These are phyloP conservation scores for Limanda limanda DNA, from an alignment of 2,113 vertebrate species.

Conservation along the genomic window DNA sequence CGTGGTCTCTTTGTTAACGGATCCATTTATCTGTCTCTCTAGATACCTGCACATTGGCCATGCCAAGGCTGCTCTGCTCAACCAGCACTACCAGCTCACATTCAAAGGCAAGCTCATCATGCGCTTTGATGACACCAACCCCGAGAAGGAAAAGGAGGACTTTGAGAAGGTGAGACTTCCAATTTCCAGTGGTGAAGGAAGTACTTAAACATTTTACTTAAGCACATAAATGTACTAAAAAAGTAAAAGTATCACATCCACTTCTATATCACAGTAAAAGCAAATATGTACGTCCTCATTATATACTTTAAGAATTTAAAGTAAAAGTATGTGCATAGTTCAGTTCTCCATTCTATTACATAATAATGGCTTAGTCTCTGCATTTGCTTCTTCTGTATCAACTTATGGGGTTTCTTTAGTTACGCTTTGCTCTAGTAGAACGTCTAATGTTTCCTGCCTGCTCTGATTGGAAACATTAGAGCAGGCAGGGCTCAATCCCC, in stretches of 20 bases:
- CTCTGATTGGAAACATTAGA: too few relatives aligned
- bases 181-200: too few relatives aligned
- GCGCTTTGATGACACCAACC: slow-evolving; percentile 99
- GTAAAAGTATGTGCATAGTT: too few relatives aligned
- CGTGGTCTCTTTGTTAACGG: fast-evolving
- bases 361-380: too few relatives aligned
- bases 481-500: too few relatives aligned
- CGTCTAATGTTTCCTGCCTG: too few relatives aligned
- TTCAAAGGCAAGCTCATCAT: slow-evolving; percentile 99
- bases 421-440: too few relatives aligned
- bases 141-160: slow-evolving; percentile 99
- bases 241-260: not conserved
- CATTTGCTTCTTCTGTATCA: too few relatives aligned
- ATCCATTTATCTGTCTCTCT: not conserved
- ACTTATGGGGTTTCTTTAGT: too few relatives aligned
- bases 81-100: slow-evolving; percentile 98
- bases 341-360: too few relatives aligned
- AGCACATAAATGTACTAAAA: not conserved
- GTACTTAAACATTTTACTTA: too few relatives aligned
- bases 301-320: too few relatives aligned
- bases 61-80: slow-evolving; percentile 96
- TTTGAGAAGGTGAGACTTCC: slow-evolving; percentile 93
- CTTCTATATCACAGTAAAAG: not conserved
- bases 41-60: slow-evolving; percentile 98
- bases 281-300: not conserved